These are phyloP conservation scores for Notamacropus eugenii DNA, from an alignment of 2,797 vertebrate genomes.

Conservation along the genomic window DNA sequence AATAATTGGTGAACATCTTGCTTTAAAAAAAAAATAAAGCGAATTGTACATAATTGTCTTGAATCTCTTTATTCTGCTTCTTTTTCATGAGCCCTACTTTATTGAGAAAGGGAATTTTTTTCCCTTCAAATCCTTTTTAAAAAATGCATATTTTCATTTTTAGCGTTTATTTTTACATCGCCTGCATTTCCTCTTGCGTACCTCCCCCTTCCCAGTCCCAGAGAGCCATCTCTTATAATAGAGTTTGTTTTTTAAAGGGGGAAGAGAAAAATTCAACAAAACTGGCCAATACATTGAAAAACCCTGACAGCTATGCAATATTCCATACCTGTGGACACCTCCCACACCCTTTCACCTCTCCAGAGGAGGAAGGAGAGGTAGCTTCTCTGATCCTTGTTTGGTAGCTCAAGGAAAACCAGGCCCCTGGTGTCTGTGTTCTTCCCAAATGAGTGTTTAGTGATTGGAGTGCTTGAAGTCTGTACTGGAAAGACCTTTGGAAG, in stretches of 20 bases:
- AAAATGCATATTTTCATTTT: neutral
- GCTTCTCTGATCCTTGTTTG: neutral
- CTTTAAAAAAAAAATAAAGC: neutral
- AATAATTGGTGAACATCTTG: neutral
- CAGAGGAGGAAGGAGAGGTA: neutral
- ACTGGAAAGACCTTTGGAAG: neutral
- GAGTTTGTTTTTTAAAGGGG: neutral
- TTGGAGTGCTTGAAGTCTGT: neutral
- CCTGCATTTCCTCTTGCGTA: neutral
- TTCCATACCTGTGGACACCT: neutral
- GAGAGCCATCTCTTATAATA: neutral
- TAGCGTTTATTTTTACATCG: neutral
- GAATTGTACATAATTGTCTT: neutral
- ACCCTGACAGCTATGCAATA: neutral
- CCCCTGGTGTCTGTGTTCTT: neutral
- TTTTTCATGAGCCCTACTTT: neutral
- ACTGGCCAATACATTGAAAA: neutral
- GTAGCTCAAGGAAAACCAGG: neutral
- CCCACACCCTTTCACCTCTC: neutral
- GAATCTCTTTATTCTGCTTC: neutral
- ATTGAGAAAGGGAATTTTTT: neutral
- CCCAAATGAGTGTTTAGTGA: neutral
- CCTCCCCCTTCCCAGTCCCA: neutral
- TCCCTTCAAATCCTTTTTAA: neutral
- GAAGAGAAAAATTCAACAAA: neutral